A percentile compares a stretch with the other conserved stretches of the same genome.
Conservation (phyloP, 2,888 invertebrate species). For the Pinctada fucata region DNA sequence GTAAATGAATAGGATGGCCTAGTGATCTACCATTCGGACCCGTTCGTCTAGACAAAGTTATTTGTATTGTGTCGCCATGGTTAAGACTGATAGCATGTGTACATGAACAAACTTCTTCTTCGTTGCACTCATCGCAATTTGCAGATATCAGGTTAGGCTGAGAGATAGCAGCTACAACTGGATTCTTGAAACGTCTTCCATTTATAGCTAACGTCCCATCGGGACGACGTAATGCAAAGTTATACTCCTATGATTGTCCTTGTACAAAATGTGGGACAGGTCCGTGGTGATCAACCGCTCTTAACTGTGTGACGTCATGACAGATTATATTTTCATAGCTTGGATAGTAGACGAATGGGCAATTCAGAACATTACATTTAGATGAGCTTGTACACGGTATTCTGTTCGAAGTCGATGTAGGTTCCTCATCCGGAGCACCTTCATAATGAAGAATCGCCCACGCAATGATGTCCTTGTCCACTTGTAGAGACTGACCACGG, state of each 20-base stretch:
- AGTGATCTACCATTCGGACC: constrained; percentile 59
- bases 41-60: constrained; percentile 62
- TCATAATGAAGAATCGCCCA: constrained; percentile 35
- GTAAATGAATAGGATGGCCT: constrained; percentile 72
- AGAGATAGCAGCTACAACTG: constrained; percentile 53
- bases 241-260: constrained; percentile 59
- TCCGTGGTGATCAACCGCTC: constrained; percentile 16
- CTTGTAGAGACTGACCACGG: constrained; percentile 46
- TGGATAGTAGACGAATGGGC: constrained; percentile 52
- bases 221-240: constrained; percentile 68
- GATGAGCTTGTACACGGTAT: constrained; percentile 38
- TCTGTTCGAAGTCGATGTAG: constrained; percentile 1
- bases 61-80: constrained; percentile 60
- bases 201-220: constrained; percentile 51
- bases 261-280: constrained; percentile 40
- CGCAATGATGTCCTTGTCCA: constrained; percentile 27
- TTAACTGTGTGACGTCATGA: constrained; percentile 41
- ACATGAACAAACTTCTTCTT: constrained; percentile 58
- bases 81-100: constrained; percentile 56
- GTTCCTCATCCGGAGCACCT: constrained; percentile 12
- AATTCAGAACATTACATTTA: constrained; percentile 53
- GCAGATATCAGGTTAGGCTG: constrained; percentile 58
- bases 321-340: constrained; percentile 30
- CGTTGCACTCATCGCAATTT: constrained; percentile 51
- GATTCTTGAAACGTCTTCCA: constrained; percentile 52